phyloP scores from a whole-genome alignment of 37 sponge, comb jelly and placozoan genomes.

The Ianthella basta region DNA sequence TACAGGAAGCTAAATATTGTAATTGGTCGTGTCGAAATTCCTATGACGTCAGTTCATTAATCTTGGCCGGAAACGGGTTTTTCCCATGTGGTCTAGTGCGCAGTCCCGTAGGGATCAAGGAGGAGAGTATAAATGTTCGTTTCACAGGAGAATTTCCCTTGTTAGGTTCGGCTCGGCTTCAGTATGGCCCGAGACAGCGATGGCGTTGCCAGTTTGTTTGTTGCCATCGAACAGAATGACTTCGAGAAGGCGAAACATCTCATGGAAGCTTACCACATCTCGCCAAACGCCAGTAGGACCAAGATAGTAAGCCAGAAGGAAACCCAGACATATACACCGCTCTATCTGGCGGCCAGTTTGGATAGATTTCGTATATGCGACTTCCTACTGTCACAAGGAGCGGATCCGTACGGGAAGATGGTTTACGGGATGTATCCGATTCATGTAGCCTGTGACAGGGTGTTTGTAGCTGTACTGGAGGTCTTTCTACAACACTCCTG shows the following conservation, averaged over 20 bases:
- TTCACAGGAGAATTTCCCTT: too few species aligned
- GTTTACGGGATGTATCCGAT: conserved; percentile 30
- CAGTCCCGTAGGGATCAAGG: too few species aligned
- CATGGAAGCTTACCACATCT: not conserved
- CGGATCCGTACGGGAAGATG: conserved; percentile 9
- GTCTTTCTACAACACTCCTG: conserved; percentile 26
- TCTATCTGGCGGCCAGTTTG: conserved; percentile 19
- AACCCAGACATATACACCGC: conserved; percentile 6
- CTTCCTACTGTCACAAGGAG: not conserved
- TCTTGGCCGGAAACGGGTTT: too few species aligned
- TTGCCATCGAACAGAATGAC: conserved; percentile 17
- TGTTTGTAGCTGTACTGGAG: not conserved
- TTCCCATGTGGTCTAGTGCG: too few species aligned
- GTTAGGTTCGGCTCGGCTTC: too few species aligned
- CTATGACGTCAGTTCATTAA: too few species aligned
- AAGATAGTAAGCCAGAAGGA: not conserved
- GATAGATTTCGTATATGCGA: conserved; percentile 15
- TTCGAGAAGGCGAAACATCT: not conserved
- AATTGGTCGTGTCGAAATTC: not conserved
- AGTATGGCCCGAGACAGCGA: not conserved
- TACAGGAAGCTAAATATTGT: not conserved
- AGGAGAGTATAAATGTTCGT: too few species aligned
- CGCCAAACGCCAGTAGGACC: not conserved
- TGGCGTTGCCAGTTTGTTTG: not conserved
- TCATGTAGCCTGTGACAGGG: conserved; percentile 13